phyloP scores from a whole-genome alignment of 2,888 invertebrate species.

The Chloroclysta siterata region DNA sequence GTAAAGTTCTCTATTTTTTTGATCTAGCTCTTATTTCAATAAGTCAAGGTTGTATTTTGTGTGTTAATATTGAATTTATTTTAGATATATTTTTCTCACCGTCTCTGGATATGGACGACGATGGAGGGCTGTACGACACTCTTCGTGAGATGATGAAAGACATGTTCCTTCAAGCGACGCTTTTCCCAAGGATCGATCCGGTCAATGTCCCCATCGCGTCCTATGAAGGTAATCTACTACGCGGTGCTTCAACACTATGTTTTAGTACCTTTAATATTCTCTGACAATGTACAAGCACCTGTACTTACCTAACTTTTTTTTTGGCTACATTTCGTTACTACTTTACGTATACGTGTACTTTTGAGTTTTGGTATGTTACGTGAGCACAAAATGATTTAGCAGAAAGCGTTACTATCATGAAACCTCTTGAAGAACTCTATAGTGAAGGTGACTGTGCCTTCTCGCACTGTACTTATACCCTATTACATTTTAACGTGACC shows the following conservation, averaged over 20 bases:
- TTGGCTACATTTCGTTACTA: no score
- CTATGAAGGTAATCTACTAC: conserved; percentile 65
- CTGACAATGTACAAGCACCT: no score
- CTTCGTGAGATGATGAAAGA: conserved; percentile 90
- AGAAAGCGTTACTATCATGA: no score
- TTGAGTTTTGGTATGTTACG: no score
- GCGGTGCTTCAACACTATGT: no score
- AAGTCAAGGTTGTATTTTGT: background rate
- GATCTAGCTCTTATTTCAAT: background rate
- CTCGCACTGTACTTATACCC: no score
- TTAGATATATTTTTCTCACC: conserved; percentile 89
- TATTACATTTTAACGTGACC: background rate
- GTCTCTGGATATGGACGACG: conserved; percentile 87
- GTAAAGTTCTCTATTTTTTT: conserved; percentile 65
- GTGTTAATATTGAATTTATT: conserved; percentile 25
- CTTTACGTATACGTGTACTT: no score
- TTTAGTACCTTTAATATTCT: no score
- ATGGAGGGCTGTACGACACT: conserved; percentile 87
- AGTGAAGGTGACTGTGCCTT: no score
- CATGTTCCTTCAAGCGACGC: conserved; percentile 89
- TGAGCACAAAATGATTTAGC: no score
- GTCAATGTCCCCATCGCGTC: conserved; percentile 64
- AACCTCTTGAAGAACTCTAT: no score
- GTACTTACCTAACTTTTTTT: no score
- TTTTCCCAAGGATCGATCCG: conserved; percentile 88